Conservation (phyloP, 2,888 invertebrate genomes). For the Creontiades dilutus region DNA sequence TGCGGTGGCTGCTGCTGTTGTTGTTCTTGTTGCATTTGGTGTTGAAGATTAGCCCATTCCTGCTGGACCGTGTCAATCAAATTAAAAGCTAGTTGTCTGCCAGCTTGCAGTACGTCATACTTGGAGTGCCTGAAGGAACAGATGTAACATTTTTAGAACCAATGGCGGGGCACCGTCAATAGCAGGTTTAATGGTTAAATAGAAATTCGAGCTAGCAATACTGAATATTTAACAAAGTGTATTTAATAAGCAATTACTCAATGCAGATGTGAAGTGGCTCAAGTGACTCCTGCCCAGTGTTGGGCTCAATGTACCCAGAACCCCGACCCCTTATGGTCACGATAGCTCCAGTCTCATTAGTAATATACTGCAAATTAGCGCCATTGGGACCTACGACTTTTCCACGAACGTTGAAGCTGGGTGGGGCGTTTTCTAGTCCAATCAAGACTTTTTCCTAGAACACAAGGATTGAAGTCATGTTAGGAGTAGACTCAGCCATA, state of each 20-base stretch:
- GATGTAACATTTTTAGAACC: background rate
- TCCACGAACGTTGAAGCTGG: slow-evolving; percentile 86
- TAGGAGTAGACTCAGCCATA: background rate
- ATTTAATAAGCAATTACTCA: slow-evolving; percentile 80
- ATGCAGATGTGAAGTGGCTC: slow-evolving; percentile 88
- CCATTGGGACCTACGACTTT: slow-evolving; percentile 86
- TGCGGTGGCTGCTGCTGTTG: slow-evolving; percentile 75
- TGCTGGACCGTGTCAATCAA: slow-evolving; percentile 88
- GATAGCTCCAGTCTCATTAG: slow-evolving; percentile 88
- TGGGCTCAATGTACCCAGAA: slow-evolving; percentile 82
- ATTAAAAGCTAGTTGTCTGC: slow-evolving; percentile 87
- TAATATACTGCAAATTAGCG: slow-evolving; percentile 87
- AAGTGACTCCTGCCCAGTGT: slow-evolving; percentile 82
- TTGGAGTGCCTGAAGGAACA: slow-evolving; percentile 82
- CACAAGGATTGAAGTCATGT: slow-evolving; percentile 14
- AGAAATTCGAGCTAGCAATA: too few relatives aligned
- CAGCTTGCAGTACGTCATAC: slow-evolving; percentile 84
- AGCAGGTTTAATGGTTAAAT: too few relatives aligned
- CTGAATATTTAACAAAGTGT: too few relatives aligned
- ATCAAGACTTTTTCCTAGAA: slow-evolving; percentile 86
- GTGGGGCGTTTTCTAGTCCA: slow-evolving; percentile 88
- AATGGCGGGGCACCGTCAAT: too few relatives aligned
- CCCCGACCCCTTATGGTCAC: slow-evolving; percentile 86
- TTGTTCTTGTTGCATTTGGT: slow-evolving; percentile 77
- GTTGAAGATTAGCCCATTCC: slow-evolving; percentile 78